phyloP scores from a whole-genome alignment of 2,113 vertebrate genomes.

The Panthera tigris region DNA sequence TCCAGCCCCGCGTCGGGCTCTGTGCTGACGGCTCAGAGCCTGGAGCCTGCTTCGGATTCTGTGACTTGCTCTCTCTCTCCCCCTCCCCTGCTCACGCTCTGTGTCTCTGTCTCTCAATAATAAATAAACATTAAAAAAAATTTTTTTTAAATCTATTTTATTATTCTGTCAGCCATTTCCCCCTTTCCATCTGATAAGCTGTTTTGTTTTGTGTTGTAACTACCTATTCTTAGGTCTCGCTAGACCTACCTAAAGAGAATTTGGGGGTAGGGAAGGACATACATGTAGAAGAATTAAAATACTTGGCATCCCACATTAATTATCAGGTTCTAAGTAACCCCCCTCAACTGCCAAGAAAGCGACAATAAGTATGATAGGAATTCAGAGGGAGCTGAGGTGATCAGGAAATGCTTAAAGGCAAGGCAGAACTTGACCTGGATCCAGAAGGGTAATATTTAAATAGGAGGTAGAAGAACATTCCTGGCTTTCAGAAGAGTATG shows the following conservation, averaged over 20 bases:
- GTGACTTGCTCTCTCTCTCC: too few species aligned
- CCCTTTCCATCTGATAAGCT: background rate
- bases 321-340: slow-evolving; percentile 36
- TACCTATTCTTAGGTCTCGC: background rate
- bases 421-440: slow-evolving; percentile 25
- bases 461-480: slow-evolving; percentile 16
- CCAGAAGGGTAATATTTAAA: background rate
- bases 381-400: slow-evolving; percentile 15
- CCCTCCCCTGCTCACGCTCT: too few species aligned
- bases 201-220: slow-evolving; percentile 17
- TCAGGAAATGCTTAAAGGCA: background rate
- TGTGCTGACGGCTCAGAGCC: too few species aligned
- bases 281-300: background rate
- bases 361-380: background rate
- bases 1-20: too few species aligned
- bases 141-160: background rate
- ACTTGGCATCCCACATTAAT: background rate
- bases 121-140: too few species aligned
- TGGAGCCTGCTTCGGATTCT: too few species aligned
- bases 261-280: background rate
- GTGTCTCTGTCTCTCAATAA: too few species aligned
- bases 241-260: background rate
- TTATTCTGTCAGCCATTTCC: background rate
- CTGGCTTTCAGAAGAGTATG: slow-evolving; percentile 17
- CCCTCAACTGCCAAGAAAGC: slow-evolving; percentile 48